Evolutionary conservation across 2,888 invertebrate genomes (phyloP), one percentile per base, ranked within the genome.

Genomic region (Acleris literana): DNA sequence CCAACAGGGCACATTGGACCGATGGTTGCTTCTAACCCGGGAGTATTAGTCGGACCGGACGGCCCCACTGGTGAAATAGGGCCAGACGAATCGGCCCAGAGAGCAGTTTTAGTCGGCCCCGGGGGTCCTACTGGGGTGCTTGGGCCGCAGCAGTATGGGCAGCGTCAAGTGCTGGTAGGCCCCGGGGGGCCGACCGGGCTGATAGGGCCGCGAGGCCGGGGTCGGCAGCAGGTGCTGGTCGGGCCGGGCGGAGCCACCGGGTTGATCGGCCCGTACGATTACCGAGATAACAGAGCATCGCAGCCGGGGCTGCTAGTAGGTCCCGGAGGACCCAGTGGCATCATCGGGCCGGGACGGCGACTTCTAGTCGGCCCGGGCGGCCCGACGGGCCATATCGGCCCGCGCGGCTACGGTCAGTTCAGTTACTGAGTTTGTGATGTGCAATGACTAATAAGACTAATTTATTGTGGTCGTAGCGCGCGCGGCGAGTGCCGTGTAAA

Each of bases 321-420:
- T 13, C 92, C 92, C 2, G 89, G 87, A 1, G 92, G 92, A 39
- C 90, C 92, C 5, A 87, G 88, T 0, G 92, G 91, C 44, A 77
- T 82, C 43, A 79, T 77, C 62, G 81, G 74, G 33, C 74, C 77
- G 56, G 75, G 75, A 11, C 75, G 93, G 84, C 57, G 68, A 18
- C 76, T 94, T n/a, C 76, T 94, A 17, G 90, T 90, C 5, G 94
- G 94, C 1, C 93, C 94, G 1, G 93, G 92, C 0, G 91, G 91
- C 1, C 90, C 90, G 22, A 85, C 86, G 0, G 90, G 89, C 3
- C 74, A 74, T 13, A 82, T 87, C 64, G 87, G 92, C 4, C 86
- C 88, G 0, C 78, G 79, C 53, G 73, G 77, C 68, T 84, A 76
- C 39, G 77, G 69, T 57, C 71, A 71, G 70, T 94, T 92, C 61